Evolutionary conservation across 2,113 vertebrate genomes (phyloP).

Genomic region (Procavia capensis): DNA sequence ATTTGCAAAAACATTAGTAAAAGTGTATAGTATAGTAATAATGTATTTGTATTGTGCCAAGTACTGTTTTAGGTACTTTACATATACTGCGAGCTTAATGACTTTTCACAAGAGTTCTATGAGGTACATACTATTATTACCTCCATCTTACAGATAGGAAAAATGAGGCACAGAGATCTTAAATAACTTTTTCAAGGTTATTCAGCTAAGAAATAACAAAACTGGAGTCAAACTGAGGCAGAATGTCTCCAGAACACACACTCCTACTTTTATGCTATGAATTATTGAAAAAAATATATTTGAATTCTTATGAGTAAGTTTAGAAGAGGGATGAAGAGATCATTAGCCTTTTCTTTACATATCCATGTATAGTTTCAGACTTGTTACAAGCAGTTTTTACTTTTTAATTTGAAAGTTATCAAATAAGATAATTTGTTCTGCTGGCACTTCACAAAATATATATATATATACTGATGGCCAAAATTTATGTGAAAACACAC

Average conservation of each 20-base stretch:
- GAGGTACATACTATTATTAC: neutral
- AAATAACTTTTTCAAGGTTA: neutral
- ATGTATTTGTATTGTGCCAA: neutral
- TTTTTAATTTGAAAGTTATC: conserved; percentile 4
- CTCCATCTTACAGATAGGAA: neutral
- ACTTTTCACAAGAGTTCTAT: neutral
- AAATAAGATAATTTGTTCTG: conserved; percentile 33
- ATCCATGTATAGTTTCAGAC: neutral
- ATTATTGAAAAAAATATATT: neutral
- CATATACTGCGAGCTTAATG: neutral
- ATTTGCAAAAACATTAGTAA: conserved; percentile 23
- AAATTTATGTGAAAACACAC: conserved; percentile 4
- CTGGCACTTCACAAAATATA: neutral
- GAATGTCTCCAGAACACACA: neutral
- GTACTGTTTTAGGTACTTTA: neutral
- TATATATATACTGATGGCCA: neutral
- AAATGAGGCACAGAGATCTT: neutral
- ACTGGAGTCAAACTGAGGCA: neutral
- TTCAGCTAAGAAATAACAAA: conserved; percentile 13
- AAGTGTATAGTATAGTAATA: neutral
- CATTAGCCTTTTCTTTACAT: neutral
- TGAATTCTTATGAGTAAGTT: neutral
- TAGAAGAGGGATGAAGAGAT: neutral
- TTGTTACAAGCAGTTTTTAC: neutral
- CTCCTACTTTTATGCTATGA: neutral